Evolutionary conservation across 2,113 vertebrate species (phyloP), one percentile per base, ranked within the genome.

Genomic region (Macrotus californicus): DNA sequence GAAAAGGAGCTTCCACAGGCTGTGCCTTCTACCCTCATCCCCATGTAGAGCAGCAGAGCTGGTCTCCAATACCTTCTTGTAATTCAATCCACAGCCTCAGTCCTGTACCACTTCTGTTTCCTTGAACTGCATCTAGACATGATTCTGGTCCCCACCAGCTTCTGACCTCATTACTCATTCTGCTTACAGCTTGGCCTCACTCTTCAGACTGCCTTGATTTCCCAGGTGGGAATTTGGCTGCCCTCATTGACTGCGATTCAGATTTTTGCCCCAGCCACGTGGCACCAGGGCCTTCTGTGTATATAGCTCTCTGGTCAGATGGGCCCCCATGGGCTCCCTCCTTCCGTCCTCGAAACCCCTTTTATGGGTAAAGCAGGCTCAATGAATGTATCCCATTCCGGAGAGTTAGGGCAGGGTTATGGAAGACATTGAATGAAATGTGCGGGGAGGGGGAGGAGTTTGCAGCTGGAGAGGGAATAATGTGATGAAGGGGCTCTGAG

Each of bases 141-240:
- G 87, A 87, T 87, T 91, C 96, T 94, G 80, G 96, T 94, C 95
- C 87, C 95, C 87, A 94, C 92, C 94, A 97, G 97, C 92, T 95
- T 89, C 94, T 96, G 96, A 97, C 96, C 96, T 96, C 95, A 93
- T 97, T 97, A 96, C 95, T 97, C 97, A 97, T 87, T 96, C 96
- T 97, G 96, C 95, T 95, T 96, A 96, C 96, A 50, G 93, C 85
- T 6, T 56, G 79, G 95, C 96, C 96, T 94, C 93, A 82, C 96
- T 96, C 96, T 97, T 16, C 97, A 91, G 88, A 67, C 94, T 94
- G 94, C 96, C 96, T 96, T 97, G 95, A 95, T 97, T 96, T 95
- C 96, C 96, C 96, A 97, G 95, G 93, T 80, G 96, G 96, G 97
- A 96, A 97, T 95, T 92, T 97, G 96, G 94, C 96, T 95, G 95